Evolutionary conservation across 1,140 invertebrate species (phyloP).

Genomic region (Mycetomoellerius zeteki): DNA sequence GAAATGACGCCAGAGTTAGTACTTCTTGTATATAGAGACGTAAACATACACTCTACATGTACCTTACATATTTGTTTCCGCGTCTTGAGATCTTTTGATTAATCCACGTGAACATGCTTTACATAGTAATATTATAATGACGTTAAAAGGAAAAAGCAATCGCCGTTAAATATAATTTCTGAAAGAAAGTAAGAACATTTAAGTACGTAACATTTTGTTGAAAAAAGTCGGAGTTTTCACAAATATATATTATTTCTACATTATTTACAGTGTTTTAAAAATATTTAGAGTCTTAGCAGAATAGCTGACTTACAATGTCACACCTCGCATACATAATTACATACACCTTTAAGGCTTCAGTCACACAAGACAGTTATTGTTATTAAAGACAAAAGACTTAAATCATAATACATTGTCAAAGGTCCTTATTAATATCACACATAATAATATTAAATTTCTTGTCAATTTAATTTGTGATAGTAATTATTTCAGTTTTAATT

Average conservation of each 20-base stretch:
- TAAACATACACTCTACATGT: background rate
- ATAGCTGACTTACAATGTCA: no score
- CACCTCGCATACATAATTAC: no score
- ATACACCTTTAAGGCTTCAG: no score
- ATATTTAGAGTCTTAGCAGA: no score
- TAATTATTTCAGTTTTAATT: no score
- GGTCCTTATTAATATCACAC: no score
- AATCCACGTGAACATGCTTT: conserved; percentile 14
- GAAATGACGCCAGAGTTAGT: conserved; percentile 81
- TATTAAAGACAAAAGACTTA: no score
- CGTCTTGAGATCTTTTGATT: background rate
- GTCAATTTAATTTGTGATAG: no score
- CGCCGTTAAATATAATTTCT: background rate
- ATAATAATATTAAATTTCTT: no score
- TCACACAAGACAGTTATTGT: no score
- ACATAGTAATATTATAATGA: background rate
- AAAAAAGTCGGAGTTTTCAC: background rate
- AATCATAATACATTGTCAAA: no score
- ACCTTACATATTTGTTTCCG: conserved; percentile 25
- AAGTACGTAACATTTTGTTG: background rate
- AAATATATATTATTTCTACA: background rate
- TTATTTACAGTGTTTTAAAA: no score
- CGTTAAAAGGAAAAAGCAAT: conserved; percentile 2
- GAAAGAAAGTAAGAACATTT: background rate
- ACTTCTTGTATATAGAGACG: conserved; percentile 63